These are phyloP conservation scores for Bimastos eiseni DNA, from an alignment of 2,888 invertebrate genomes.

Conservation along the genomic window DNA sequence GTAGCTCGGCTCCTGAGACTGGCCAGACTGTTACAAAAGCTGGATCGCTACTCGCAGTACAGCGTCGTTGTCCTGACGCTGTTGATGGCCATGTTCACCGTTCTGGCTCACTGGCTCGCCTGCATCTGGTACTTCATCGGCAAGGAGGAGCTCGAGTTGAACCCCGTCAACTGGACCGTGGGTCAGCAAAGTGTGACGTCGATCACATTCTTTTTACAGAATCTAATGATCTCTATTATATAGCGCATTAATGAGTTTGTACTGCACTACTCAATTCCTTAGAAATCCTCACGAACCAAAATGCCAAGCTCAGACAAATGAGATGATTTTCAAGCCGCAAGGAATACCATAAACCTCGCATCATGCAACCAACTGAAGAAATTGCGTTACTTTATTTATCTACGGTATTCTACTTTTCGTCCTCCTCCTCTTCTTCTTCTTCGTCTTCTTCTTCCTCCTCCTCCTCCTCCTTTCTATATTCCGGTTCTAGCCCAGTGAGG, in stretches of 20 bases:
- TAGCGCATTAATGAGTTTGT: background rate
- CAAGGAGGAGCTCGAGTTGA: conserved; percentile 76
- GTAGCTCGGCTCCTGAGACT: conserved; percentile 84
- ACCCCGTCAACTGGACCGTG: conserved; percentile 77
- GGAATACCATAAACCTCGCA: background rate
- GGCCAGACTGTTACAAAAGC: conserved; percentile 87
- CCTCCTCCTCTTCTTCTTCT: no score
- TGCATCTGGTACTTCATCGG: conserved; percentile 97
- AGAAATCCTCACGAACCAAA: background rate
- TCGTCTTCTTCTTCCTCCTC: no score
- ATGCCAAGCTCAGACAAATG: background rate
- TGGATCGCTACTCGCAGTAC: conserved; percentile 91
- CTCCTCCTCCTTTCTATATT: no score
- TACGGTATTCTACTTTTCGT: no score
- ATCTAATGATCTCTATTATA: background rate
- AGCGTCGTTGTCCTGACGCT: conserved; percentile 90
- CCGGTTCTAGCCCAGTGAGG: no score
- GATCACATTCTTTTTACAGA: background rate
- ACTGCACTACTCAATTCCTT: background rate
- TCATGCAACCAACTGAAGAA: background rate
- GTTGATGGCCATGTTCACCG: conserved; percentile 88
- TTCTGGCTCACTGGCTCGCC: conserved; percentile 94
- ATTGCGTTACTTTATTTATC: background rate
- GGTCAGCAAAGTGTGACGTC: conserved; percentile 68
- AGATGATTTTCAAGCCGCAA: background rate